Evolutionary conservation across 2,888 invertebrate genomes (phyloP).

Genomic region (Scaptomyza polygonia): DNA sequence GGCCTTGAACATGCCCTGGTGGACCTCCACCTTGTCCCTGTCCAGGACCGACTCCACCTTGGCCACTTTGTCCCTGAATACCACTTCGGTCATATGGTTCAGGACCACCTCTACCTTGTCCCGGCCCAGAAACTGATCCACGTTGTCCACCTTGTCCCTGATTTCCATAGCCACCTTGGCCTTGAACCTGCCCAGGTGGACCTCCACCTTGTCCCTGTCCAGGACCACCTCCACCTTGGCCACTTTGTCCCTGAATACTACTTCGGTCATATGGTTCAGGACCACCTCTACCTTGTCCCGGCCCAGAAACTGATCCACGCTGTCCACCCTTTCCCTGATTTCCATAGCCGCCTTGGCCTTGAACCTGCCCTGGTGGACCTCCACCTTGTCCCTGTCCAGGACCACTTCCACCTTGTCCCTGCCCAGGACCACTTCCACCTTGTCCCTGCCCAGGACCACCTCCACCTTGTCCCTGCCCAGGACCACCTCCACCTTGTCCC

Average conservation of each 20-base stretch:
- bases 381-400: background rate
- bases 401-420: background rate
- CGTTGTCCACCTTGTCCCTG: too few species aligned
- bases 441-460: background rate
- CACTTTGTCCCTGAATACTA: background rate
- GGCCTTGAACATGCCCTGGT: background rate
- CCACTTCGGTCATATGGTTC: too few species aligned
- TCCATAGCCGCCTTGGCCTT: background rate
- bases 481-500: too few species aligned
- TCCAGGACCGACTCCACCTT: background rate
- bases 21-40: background rate
- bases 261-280: too few species aligned
- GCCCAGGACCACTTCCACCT: background rate
- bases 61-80: too few species aligned
- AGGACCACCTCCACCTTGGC: background rate
- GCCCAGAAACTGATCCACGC: too few species aligned
- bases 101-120: background rate
- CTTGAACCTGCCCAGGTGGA: background rate
- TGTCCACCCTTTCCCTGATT: too few species aligned
- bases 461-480: background rate
- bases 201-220: background rate
- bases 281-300: background rate
- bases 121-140: too few species aligned
- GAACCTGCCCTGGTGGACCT: background rate
- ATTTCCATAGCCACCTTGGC: background rate